Conservation (phyloP, 64 coral and sea anemone species). For the Porites lutea region DNA sequence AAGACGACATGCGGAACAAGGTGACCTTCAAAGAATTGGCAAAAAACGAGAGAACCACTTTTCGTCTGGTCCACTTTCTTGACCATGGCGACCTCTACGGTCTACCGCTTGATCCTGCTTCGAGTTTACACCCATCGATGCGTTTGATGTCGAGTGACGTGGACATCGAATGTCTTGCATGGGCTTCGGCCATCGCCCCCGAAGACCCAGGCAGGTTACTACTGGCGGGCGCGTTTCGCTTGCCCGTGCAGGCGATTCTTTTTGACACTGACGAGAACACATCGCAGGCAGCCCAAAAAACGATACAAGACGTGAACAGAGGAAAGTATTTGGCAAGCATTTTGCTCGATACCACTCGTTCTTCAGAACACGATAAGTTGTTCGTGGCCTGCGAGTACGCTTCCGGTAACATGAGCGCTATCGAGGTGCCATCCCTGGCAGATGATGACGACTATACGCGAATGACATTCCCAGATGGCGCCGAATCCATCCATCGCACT, state of each 20-base stretch:
- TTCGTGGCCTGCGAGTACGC: conserved; percentile 1
- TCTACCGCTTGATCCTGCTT: not conserved
- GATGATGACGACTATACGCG: not conserved
- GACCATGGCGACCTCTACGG: not conserved
- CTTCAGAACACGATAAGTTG: not conserved
- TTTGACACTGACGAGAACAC: not conserved
- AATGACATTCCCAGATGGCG: not conserved
- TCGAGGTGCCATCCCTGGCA: not conserved
- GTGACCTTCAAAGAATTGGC: not conserved
- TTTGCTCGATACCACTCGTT: not conserved
- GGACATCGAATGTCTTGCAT: not conserved
- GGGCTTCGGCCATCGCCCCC: not conserved
- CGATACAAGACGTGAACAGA: not conserved
- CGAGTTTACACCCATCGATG: not conserved
- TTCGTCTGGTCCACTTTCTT: not conserved
- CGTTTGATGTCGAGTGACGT: not conserved
- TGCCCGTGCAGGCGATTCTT: not conserved
- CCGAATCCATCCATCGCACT: not conserved
- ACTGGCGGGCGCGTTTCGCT: not conserved
- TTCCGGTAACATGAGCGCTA: not conserved
- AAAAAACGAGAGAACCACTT: not conserved
- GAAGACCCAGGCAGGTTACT: not conserved
- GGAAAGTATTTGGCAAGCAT: not conserved
- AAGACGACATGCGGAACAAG: not conserved
- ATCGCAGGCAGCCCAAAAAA: not conserved